Conservation (phyloP, 2,113 vertebrate genomes). For the Varanus salvator region DNA sequence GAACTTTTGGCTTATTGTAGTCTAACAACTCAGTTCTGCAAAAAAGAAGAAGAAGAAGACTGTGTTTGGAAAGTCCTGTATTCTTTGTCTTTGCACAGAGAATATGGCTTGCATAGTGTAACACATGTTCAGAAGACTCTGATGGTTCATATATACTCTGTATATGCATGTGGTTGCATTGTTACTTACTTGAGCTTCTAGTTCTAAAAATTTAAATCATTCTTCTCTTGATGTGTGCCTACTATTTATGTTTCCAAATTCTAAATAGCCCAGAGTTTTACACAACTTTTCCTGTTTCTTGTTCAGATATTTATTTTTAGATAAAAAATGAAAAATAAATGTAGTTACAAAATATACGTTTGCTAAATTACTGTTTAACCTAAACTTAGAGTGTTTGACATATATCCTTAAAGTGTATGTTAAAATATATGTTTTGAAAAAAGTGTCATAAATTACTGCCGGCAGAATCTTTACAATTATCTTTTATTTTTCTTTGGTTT, state of each 20-base stretch:
- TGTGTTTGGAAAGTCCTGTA: background rate
- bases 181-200: conserved; percentile 62
- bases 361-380: background rate
- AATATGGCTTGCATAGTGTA: background rate
- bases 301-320: background rate
- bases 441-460: background rate
- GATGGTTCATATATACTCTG: conserved; percentile 68
- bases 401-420: background rate
- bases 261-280: conserved; percentile 54
- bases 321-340: background rate
- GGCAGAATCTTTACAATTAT: no score
- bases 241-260: conserved; percentile 28
- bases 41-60: background rate
- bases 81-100: conserved; percentile 1
- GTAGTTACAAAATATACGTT: background rate
- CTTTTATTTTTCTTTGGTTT: background rate
- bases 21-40: conserved; percentile 9
- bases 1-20: background rate
- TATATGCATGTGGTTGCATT: conserved; percentile 67
- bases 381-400: background rate
- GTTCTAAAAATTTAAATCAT: conserved; percentile 57
- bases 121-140: conserved; percentile 66
- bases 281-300: conserved; percentile 22
- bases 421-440: background rate
- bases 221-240: conserved; percentile 49